Base-by-base conservation (phyloP, 2,888 invertebrate species). In the Tenthredo amoena region DNA sequence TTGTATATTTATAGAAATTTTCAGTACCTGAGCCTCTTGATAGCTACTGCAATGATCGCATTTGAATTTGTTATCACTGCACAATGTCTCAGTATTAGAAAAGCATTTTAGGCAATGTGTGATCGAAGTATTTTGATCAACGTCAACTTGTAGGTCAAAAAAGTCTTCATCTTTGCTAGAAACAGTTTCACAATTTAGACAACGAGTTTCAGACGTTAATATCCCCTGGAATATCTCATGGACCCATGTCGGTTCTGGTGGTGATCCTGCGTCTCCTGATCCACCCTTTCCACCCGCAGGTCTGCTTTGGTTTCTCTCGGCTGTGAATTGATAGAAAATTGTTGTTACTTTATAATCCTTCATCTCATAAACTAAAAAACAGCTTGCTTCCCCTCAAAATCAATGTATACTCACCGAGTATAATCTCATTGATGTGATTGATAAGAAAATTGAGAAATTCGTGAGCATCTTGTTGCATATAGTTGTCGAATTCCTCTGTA, bases 161-260 rank as follows among this genome's bases (percentile, higher is more conserved):
- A 99, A 99, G 93, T 99, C 99, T 94, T 99, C 99, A 94, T 99
- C 99, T 94, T 99, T 99, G 94, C 98, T 99, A 95, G 99, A 99
- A 91, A 99, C 99, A 88, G 99, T 99, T 95, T 99, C 99, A 94
- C 99, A 99, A 94, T 99, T 99, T 90, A 99, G 96, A 95, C 99
- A 99, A 90, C 99, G 95, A 1, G 99, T 99, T 95, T 99, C 99
- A 94, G 99, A 99, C 4, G 99, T 99, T 87, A 99, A 95, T 84
- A 99, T 99, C 88, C 99, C 99, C 95, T 99, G 99, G 94, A 99
- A 99, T 93, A 99, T 99, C 94, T 99, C 99, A 93, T 99, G 99
- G 86, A 99, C 99, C 99, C 99, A 99, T 0, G 99, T 99, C 81
- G 98, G 98, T 91, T 99, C 98, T 0, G 97, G 94, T 93, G 94